Percentiles rank a stretch among this genome's conserved stretches.
Evolutionary conservation across 2,113 vertebrate genomes (phyloP).

Genomic region (Prunella fulvescens): DNA sequence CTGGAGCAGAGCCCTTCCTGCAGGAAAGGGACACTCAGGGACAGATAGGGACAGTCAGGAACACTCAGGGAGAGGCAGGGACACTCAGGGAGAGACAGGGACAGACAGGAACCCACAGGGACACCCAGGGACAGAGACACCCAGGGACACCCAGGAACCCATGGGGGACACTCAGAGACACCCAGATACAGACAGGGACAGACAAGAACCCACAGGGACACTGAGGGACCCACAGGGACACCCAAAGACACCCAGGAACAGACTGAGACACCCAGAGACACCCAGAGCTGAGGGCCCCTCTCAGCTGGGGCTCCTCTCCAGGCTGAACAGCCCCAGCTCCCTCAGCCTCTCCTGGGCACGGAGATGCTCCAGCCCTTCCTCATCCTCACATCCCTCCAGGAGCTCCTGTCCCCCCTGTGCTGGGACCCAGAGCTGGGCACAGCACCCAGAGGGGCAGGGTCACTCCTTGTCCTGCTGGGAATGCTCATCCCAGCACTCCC

Average conservation of each 20-base stretch:
- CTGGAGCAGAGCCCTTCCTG: not conserved
- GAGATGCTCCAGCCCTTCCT: not conserved
- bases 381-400: not conserved
- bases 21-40: not conserved
- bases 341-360: not conserved
- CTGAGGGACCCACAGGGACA: too few species aligned
- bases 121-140: too few species aligned
- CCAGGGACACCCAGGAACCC: not conserved
- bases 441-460: not conserved
- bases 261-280: not conserved
- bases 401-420: not conserved
- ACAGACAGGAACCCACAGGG: fast-evolving
- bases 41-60: not conserved
- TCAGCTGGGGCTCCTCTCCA: not conserved
- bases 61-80: not conserved
- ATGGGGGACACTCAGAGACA: too few species aligned
- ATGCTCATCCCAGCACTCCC: not conserved
- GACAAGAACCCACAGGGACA: too few species aligned
- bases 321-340: not conserved
- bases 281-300: not conserved
- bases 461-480: not conserved
- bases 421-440: not conserved
- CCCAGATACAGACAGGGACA: fast-evolving
- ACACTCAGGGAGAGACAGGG: fast-evolving
- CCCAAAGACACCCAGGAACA: not conserved